Evolutionary conservation across 1,140 invertebrate species (phyloP).

Genomic region (Eriocheir sinensis): DNA sequence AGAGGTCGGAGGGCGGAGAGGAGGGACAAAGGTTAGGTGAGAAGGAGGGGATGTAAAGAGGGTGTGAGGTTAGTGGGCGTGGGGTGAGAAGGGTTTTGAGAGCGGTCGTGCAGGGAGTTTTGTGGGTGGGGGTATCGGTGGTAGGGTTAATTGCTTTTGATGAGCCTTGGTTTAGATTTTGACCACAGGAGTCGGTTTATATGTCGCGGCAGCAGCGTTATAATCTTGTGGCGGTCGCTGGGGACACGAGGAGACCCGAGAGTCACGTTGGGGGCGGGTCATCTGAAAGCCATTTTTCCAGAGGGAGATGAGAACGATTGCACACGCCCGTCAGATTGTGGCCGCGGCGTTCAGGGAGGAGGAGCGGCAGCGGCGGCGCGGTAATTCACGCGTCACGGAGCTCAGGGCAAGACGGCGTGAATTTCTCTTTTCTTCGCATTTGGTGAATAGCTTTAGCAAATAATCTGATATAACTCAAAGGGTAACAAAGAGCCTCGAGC

Average conservation of each 20-base stretch:
- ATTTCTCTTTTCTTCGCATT: no score
- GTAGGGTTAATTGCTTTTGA: not conserved
- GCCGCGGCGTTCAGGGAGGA: not conserved
- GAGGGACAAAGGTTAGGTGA: no score
- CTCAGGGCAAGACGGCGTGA: not conserved
- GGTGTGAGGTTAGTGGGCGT: no score
- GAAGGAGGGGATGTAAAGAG: no score
- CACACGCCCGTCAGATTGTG: not conserved
- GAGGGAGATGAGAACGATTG: not conserved
- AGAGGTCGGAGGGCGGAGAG: no score
- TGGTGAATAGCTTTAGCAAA: no score
- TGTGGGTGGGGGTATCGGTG: not conserved
- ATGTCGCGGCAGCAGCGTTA: not conserved
- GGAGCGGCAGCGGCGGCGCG: not conserved
- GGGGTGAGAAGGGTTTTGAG: no score
- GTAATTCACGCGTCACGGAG: no score
- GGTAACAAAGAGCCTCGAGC: no score
- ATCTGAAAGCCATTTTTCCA: not conserved
- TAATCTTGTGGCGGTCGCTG: not conserved
- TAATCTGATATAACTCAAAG: no score
- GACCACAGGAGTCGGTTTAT: not conserved
- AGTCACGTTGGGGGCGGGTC: slow-evolving; percentile 8
- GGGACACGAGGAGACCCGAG: not conserved
- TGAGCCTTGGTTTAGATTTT: not conserved
- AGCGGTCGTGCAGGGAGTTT: no score